These are phyloP conservation scores for Antennarius striatus DNA, from an alignment of 2,113 vertebrate species.

Conservation along the genomic window DNA sequence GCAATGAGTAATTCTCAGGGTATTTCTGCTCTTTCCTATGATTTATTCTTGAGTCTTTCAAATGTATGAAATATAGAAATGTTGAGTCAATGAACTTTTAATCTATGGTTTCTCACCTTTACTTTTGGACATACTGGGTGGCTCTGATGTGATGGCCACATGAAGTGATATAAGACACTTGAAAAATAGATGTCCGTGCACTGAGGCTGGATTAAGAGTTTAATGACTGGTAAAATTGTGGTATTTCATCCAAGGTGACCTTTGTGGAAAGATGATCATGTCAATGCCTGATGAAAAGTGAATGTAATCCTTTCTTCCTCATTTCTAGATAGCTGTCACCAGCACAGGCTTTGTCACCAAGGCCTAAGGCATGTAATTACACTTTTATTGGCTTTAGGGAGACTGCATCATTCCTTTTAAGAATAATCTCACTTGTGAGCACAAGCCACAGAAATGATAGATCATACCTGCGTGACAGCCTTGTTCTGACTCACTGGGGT, in stretches of 20 bases:
- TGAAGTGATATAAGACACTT: conserved; percentile 64
- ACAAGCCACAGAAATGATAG: conserved; percentile 48
- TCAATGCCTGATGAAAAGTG: conserved; percentile 68
- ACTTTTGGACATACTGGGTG: conserved; percentile 24
- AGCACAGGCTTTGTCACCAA: conserved; percentile 66
- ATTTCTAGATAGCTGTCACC: conserved; percentile 72
- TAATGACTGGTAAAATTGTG: conserved; percentile 84
- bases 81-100: conserved; percentile 19
- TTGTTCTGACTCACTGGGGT: conserved; percentile 50
- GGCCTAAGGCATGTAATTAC: conserved; percentile 78
- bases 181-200: conserved; percentile 66
- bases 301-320: conserved; percentile 78
- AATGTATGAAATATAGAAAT: conserved; percentile 47
- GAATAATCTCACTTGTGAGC: conserved; percentile 67
- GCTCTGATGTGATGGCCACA: conserved; percentile 41
- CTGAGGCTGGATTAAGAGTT: conserved; percentile 78
- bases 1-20: conserved; percentile 34
- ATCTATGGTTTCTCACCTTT: conserved; percentile 27
- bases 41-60: conserved; percentile 29
- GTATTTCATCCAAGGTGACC: conserved; percentile 82
- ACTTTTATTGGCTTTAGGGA: conserved; percentile 78
- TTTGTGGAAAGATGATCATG: conserved; percentile 66
- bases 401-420: conserved; percentile 76
- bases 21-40: conserved; percentile 36
- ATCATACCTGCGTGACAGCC: conserved; percentile 65